Evolutionary conservation across 35 echinoderm and acorn worm species (phyloP).

Genomic region (Stichopus chloronotus): DNA sequence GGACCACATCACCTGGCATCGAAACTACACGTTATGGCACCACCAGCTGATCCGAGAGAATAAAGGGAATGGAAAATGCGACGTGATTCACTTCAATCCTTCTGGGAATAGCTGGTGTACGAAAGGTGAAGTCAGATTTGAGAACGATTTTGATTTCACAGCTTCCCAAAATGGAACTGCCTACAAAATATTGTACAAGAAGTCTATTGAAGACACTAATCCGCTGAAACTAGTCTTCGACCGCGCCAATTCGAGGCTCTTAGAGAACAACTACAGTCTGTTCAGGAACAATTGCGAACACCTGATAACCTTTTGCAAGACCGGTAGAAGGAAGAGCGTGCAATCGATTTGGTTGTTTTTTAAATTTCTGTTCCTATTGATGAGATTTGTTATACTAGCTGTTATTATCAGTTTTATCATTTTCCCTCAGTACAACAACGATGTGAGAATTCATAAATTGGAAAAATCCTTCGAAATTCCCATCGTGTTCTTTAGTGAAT

Average conservation of each 20-base stretch:
- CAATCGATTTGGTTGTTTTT: not conserved
- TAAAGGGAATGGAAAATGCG: conserved; percentile 38
- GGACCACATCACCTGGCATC: conserved; percentile 20
- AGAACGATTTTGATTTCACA: conserved; percentile 19
- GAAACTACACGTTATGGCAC: conserved; percentile 28
- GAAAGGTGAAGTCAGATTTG: conserved; percentile 11
- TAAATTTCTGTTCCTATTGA: not conserved
- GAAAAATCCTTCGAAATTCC: not conserved
- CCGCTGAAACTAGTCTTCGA: conserved; percentile 36
- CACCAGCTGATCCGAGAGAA: conserved; percentile 19
- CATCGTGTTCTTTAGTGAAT: not conserved
- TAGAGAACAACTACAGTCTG: not conserved
- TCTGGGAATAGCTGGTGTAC: too few species aligned
- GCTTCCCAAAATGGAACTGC: conserved; percentile 8
- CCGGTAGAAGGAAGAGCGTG: not conserved
- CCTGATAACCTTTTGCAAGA: conserved; percentile 38
- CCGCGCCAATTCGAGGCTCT: conserved; percentile 18
- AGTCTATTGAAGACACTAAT: not conserved
- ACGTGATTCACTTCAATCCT: conserved; percentile 25
- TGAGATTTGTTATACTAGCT: not conserved
- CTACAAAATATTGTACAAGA: conserved; percentile 38
- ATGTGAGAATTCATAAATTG: not conserved
- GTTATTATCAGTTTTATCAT: not conserved
- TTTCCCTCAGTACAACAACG: not conserved
- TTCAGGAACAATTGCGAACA: conserved; percentile 44